Evolutionary conservation across 2,888 invertebrate genomes (phyloP), one percentile per base, ranked within the genome.

Genomic region (Drosophila eohydei): DNA sequence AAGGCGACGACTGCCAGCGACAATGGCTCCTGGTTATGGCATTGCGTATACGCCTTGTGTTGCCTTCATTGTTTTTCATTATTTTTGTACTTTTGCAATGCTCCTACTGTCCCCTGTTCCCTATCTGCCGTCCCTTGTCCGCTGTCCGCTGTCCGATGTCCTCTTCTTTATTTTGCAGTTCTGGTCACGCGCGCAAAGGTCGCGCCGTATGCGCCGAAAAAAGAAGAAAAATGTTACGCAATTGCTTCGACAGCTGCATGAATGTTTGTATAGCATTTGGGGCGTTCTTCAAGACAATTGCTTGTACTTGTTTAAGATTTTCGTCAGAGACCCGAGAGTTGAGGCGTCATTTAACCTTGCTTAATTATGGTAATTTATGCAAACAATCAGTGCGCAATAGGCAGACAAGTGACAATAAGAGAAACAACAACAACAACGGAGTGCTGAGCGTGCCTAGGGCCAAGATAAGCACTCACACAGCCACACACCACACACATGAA

Each of bases 311-410:
- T 9, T 36, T 9, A 28, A 65, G 60, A 62, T 55, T 44, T 73
- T 59, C 43, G 32, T 40, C 44, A 21, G 32, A 12, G 43, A 14
- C 32, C 36, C 21, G n/a, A 32, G 21, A 43, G 16, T 38, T n/a
- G 28, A 40, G 28, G 48, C 52, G 43, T 44, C 61, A 67, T 44
- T 76, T 65, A 74, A 77, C 77, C 71, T 71, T 73, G 89, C 78
- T 84, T 88, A 84, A 84, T 89, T 84, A 89, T 89, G 88, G 72
- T 88, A 84, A 84, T 89, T 89, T 84, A 84, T 84, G 83, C 88
- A 80, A 89, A 89, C 89, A 84, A 84, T 84, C 89, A 80, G 88
- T 73, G 71, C 71, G 80, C 82, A 83, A 83, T 83, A 81, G 83
- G 83, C 89, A 77, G 85, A 88, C 83, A 89, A 89, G 88, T 80